Evolutionary conservation across 2,888 invertebrate genomes (phyloP).

Genomic region (Cephalotes varians): DNA sequence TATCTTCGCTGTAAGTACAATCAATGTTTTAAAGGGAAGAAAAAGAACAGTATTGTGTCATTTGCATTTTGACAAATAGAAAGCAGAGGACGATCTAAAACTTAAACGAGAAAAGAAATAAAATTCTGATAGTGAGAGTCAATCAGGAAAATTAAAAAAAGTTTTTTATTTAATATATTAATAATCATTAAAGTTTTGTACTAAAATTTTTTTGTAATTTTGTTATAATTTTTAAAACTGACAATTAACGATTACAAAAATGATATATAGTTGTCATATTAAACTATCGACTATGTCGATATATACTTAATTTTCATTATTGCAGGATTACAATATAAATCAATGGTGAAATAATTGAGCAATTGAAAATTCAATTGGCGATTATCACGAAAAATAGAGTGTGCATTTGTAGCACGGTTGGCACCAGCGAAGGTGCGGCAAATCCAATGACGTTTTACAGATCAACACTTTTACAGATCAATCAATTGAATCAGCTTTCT

Average conservation of each 20-base stretch:
- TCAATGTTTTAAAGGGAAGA: not conserved
- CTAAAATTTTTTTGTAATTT: too few species aligned
- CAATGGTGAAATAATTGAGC: not conserved
- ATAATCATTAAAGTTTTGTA: not conserved
- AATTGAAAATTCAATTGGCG: constrained; percentile 25
- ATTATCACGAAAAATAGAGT: constrained; percentile 12
- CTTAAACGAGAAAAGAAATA: not conserved
- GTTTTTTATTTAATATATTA: not conserved
- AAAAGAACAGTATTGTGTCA: not conserved
- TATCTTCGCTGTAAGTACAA: not conserved
- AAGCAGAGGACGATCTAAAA: not conserved
- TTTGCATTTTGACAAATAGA: not conserved
- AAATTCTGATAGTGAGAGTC: not conserved
- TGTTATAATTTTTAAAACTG: not conserved
- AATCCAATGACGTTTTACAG: constrained; percentile 21
- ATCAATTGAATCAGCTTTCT: constrained; percentile 27
- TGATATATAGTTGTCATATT: not conserved
- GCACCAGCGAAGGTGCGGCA: constrained; percentile 31
- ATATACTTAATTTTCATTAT: not conserved
- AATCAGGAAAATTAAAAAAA: not conserved
- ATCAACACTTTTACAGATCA: not conserved
- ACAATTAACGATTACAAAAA: not conserved
- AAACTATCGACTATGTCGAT: not conserved
- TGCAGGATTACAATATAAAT: not conserved
- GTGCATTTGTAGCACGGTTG: not conserved